Base-by-base conservation (phyloP, 2,113 vertebrate species). In the Alexandromys fortis region DNA sequence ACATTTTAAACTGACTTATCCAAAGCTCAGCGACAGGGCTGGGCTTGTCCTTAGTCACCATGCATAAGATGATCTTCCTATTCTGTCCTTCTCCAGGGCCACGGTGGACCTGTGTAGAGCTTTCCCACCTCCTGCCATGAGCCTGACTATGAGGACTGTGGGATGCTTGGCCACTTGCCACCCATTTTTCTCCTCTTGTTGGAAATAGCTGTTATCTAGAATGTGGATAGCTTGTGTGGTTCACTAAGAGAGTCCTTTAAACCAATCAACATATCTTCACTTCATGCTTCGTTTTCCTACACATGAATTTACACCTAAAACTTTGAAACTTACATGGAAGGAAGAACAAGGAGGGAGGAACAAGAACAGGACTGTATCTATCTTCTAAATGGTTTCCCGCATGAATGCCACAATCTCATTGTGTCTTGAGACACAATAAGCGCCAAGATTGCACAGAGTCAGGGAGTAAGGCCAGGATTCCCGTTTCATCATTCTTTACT, bases 1-100 rank as follows among this genome's bases (percentile, higher is more conserved):
- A 42, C 49, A 75, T 95, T 85, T 96, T 77, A 65, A 87, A 96
- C 86, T 87, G 19, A 75, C 30, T 63, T 14, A 35, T 67, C 52
- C 55, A 78, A 94, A 97, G 70, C 38, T 22, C 45, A 30, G 7
- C 30, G 65, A 33, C 67, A 78, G 13, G 24, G 38, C 24, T 49
- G 49, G 30, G 55, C 58, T 86, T 82, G 17, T 13, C 86, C 33
- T 33, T 10, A 45, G 22, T 72, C 13, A 88, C 35, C 75, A 55
- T 13, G 8, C 22, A 55, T 63, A 68, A 73, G 6, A 13, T 55
- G 17, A 7, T 0, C 1, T 49, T 78, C 65, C 65, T 9, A 30
- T 22, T 81, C 2, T 4, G 1, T 86, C 30, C 94, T 87, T 90
- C 13, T 22, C 4, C 45, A 75, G 81, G 94, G 93, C 65, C 97